phyloP scores from a whole-genome alignment of 1,140 invertebrate species.

The Rhynchophorus ferrugineus region DNA sequence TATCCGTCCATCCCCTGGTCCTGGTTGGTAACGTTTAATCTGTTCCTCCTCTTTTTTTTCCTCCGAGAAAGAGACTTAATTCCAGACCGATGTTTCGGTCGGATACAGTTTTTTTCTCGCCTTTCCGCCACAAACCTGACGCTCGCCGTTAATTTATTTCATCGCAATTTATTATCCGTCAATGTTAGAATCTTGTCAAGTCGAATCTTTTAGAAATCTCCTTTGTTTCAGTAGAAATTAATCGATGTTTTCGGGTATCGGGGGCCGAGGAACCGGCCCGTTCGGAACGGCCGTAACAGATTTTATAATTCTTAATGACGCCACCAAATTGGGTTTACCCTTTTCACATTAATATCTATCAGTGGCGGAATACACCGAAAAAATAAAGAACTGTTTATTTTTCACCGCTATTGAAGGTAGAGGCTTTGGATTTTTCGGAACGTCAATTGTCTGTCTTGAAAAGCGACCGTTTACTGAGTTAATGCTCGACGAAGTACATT shows the following conservation, averaged over 20 bases:
- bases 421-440: no score
- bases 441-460: no score
- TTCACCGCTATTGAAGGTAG: no score
- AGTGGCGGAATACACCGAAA: neutral
- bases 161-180: constrained; percentile 12
- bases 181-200: constrained; percentile 12
- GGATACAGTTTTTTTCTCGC: no score
- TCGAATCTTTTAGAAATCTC: constrained; percentile 13
- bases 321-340: constrained; percentile 19
- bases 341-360: constrained; percentile 20
- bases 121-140: no score
- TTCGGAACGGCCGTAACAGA: constrained; percentile 19
- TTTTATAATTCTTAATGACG: constrained; percentile 23
- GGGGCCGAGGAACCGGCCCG: constrained; percentile 10
- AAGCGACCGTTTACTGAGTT: no score
- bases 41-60: no score
- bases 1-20: no score
- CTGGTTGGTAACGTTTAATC: no score
- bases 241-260: constrained; percentile 16
- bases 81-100: no score
- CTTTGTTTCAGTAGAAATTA: constrained; percentile 22
- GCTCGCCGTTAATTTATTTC: neutral
- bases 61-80: no score
- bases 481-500: no score
- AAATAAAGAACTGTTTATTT: neutral